Evolutionary conservation across 1,140 invertebrate species (phyloP).

Genomic region (Sinella curviseta): DNA sequence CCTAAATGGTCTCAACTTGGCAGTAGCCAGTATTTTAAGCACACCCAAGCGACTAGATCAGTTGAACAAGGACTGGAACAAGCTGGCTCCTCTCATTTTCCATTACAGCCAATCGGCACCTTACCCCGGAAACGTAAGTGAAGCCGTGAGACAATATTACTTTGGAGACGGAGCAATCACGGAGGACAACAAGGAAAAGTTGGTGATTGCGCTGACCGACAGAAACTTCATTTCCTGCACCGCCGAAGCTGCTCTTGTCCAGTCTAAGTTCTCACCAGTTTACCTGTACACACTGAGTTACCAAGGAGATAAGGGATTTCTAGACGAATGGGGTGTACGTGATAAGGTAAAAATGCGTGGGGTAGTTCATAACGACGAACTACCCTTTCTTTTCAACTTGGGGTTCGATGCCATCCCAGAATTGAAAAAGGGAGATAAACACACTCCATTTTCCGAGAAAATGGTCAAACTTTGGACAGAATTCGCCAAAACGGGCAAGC

Average conservation of each 20-base stretch:
- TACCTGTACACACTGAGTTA: conserved; percentile 31
- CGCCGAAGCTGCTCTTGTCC: conserved; percentile 5
- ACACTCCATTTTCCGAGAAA: conserved; percentile 30
- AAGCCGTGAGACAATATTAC: conserved; percentile 29
- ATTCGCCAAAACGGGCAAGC: conserved; percentile 30
- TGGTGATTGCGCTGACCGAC: conserved; percentile 30
- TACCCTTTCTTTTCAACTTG: conserved; percentile 31
- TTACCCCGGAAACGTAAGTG: not conserved
- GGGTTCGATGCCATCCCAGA: conserved; percentile 12
- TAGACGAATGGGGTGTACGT: conserved; percentile 32
- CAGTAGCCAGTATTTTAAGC: conserved; percentile 23
- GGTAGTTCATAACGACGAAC: conserved; percentile 27
- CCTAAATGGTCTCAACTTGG: conserved; percentile 30
- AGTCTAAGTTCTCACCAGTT: conserved; percentile 31
- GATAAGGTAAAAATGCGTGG: conserved; percentile 29
- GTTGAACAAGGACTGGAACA: conserved; percentile 35
- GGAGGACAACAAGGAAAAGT: conserved; percentile 30
- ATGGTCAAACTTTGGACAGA: conserved; percentile 29
- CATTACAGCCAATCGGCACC: not conserved
- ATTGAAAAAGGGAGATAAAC: conserved; percentile 31
- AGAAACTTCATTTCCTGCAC: conserved; percentile 30
- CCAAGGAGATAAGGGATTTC: conserved; percentile 16
- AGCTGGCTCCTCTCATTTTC: conserved; percentile 25
- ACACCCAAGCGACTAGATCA: conserved; percentile 12
- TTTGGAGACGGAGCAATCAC: conserved; percentile 28